Evolutionary conservation across 2,888 invertebrate genomes (phyloP).

Genomic region (Capitulum mitella): DNA sequence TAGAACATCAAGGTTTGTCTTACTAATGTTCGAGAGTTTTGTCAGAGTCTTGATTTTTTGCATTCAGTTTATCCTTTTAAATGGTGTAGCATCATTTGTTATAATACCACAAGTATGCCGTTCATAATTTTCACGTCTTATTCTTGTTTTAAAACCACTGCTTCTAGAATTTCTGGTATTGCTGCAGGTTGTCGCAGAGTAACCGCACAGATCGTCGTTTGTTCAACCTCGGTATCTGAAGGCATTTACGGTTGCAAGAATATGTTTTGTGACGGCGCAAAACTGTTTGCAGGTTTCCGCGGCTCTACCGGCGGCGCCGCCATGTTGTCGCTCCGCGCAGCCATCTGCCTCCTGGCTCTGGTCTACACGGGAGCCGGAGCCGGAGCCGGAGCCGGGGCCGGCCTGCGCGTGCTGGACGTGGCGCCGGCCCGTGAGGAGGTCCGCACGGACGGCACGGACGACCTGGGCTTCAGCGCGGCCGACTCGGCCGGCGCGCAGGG

Average conservation of each 20-base stretch:
- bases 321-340: not conserved
- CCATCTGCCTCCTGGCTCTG: not conserved
- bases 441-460: not conserved
- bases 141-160: not conserved
- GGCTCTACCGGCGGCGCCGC: not conserved
- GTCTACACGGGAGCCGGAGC: not conserved
- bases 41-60: too few species aligned
- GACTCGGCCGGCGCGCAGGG: not conserved
- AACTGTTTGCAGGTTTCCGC: not conserved
- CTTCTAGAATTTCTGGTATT: not conserved
- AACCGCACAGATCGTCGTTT: too few species aligned
- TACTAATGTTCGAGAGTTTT: too few species aligned
- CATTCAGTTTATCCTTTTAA: too few species aligned
- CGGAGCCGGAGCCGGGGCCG: not conserved
- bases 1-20: too few species aligned
- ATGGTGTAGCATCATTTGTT: too few species aligned
- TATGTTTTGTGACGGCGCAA: too few species aligned
- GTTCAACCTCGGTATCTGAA: too few species aligned
- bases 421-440: not conserved
- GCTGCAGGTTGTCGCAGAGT: too few species aligned
- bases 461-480: not conserved
- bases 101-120: too few species aligned
- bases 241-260: too few species aligned
- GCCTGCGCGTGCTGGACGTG: not conserved
- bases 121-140: too few species aligned